Percentiles rank a stretch among this genome's conserved stretches.
phyloP scores from a whole-genome alignment of 2,888 invertebrate genomes.

The Thymelicus lineola region DNA sequence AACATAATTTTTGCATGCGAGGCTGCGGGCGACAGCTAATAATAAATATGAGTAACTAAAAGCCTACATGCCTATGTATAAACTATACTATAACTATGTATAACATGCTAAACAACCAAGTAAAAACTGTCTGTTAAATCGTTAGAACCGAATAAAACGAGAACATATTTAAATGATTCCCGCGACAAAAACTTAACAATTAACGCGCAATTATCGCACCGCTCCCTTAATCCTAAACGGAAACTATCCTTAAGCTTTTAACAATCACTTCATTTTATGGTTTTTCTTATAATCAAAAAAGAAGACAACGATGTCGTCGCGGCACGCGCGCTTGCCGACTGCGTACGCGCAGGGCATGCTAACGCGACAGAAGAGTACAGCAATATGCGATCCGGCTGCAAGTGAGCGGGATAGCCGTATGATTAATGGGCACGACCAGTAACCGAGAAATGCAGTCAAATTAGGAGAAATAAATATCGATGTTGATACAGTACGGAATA shows the following conservation, averaged over 20 bases:
- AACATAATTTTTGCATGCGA: too few species aligned
- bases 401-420: constrained; percentile 56
- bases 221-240: constrained; percentile 49
- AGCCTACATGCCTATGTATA: too few species aligned
- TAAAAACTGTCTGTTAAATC: background rate
- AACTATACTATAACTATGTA: too few species aligned
- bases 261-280: constrained; percentile 72
- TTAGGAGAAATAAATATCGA: constrained; percentile 78
- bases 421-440: constrained; percentile 71
- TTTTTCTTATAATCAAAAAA: constrained; percentile 72
- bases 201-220: constrained; percentile 22
- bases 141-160: background rate
- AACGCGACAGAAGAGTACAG: constrained; percentile 60
- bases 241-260: constrained; percentile 62
- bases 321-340: constrained; percentile 70
- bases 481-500: constrained; percentile 58
- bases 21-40: too few species aligned
- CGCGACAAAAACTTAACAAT: constrained; percentile 8
- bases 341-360: constrained; percentile 70
- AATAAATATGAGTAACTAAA: too few species aligned
- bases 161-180: background rate
- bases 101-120: too few species aligned
- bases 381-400: constrained; percentile 39
- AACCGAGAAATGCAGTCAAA: constrained; percentile 79
- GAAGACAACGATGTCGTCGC: constrained; percentile 56